phyloP scores from a whole-genome alignment of 1,140 invertebrate genomes.

The Conus betulinus region DNA sequence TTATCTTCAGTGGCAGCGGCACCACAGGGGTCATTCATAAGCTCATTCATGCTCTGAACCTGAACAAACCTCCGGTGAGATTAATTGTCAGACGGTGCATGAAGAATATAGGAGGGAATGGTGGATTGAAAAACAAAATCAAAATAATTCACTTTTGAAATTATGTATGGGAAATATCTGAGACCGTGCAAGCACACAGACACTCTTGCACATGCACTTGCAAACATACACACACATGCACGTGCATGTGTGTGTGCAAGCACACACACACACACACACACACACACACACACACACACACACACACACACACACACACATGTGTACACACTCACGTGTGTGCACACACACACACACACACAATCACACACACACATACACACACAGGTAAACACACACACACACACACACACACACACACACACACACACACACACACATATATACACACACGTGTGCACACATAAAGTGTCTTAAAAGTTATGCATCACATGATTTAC shows the following conservation, averaged over 20 bases:
- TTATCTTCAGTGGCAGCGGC: constrained; percentile 87
- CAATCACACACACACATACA: not conserved
- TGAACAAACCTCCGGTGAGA: constrained; percentile 78
- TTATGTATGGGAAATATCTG: not conserved
- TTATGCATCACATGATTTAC: no score
- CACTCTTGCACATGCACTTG: no score
- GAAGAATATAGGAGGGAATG: no score
- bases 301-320: not conserved
- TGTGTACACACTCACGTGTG: not conserved
- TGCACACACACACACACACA: not conserved
- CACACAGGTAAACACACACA: no score
- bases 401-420: no score
- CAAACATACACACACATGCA: no score
- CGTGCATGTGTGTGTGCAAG: no score
- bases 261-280: no score
- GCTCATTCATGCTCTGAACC: constrained; percentile 81
- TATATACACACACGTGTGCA: no score
- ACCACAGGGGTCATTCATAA: constrained; percentile 85
- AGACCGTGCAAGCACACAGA: not conserved
- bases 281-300: no score
- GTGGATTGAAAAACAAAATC: not conserved
- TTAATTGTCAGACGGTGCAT: not conserved
- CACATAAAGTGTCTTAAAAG: no score
- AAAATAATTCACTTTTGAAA: not conserved
- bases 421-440: no score